Evolutionary conservation across 2,888 invertebrate species (phyloP), one percentile per base, ranked within the genome.

Genomic region (Troides oblongomaculatus): DNA sequence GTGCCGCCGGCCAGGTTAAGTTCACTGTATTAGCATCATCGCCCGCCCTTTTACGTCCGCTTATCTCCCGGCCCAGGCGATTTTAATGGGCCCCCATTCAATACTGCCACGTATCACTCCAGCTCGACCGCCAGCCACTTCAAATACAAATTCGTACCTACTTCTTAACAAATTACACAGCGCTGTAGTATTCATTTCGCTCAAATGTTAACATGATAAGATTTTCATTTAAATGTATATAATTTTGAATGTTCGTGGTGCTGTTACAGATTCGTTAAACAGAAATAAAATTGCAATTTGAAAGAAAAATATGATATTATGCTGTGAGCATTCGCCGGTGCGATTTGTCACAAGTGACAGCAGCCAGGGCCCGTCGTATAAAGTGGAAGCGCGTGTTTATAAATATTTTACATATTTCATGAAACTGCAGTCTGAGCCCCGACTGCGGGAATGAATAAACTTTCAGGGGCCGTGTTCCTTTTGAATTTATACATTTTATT

Each of bases 11-110:
- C 87, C 85, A 83, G 86, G 87, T 89, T 91, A 89, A 90, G 88
- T 89, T 88, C 89, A 85, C 85, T 87, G 85, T 86, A 90, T 89
- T 91, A 90, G 82, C 87, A 87, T 89, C 88, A 86, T 87, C 90
- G 88, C 82, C 84, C 83, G 88, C 89, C 89, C 90, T 90, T 91
- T 90, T 87, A 85, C 87, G 88, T 88, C 84, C 82, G 81, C 88
- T 90, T 90, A 90, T 90, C 90, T 86, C 81, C 81, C 80, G 76
- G 84, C 84, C 85, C 85, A 85, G 84, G 79, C 84, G 78, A 84
- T 88, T 85, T 86, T 88, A 90, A 89, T 86, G 84, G 81, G 83
- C 83, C 18, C 46, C 88, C 84, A 89, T 89, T 89, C 85, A 90
- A 89, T 86, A 83, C 84, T 81, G 76, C 79, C 76, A 62, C 71